phyloP scores from a whole-genome alignment of 2,888 invertebrate species.

The Allygus modestus region DNA sequence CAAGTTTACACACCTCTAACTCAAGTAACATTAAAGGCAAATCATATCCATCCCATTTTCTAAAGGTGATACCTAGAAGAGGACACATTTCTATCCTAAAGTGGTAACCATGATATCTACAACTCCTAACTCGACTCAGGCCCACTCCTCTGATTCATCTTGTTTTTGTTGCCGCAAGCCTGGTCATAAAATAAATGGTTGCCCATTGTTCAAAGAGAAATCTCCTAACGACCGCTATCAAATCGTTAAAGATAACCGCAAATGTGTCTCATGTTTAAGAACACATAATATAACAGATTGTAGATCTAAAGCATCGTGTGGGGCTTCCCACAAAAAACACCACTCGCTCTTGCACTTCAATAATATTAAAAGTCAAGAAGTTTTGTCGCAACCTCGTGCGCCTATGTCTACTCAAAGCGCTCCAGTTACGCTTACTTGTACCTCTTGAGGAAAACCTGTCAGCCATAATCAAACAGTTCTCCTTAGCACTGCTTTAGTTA shows the following conservation, averaged over 20 bases:
- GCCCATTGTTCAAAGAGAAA: not conserved
- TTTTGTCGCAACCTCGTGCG: not conserved
- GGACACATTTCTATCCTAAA: not conserved
- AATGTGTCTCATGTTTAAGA: conserved; percentile 10
- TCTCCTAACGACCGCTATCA: conserved; percentile 1
- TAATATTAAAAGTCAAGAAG: not conserved
- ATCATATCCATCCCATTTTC: not conserved
- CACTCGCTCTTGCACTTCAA: not conserved
- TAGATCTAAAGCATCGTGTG: not conserved
- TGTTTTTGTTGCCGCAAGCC: conserved; percentile 3
- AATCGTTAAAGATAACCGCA: not conserved
- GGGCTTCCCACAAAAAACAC: not conserved
- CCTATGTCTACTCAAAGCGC: not conserved
- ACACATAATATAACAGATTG: not conserved
- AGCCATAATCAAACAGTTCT: not conserved
- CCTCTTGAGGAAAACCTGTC: not conserved
- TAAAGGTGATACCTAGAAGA: not conserved
- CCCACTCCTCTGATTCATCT: not conserved
- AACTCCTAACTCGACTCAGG: not conserved
- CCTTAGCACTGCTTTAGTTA: conserved; percentile 1
- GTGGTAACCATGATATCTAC: not conserved
- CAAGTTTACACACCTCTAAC: not conserved
- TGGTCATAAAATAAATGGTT: not conserved
- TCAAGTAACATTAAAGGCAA: not conserved
- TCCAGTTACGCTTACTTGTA: not conserved